These are phyloP conservation scores for Euphydryas editha DNA, from an alignment of 2,888 invertebrate species.

Conservation along the genomic window DNA sequence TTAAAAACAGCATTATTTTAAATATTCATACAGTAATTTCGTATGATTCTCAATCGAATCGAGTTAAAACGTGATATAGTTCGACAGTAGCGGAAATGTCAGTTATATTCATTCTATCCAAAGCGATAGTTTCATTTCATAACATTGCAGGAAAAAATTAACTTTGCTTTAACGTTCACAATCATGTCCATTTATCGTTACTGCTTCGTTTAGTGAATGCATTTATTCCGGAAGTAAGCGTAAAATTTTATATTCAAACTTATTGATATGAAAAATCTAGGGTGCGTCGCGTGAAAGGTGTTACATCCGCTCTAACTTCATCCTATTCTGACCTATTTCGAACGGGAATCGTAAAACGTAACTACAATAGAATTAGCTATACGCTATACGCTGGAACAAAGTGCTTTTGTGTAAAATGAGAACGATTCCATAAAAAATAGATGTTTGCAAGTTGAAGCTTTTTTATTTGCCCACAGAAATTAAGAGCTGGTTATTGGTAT, in stretches of 20 bases:
- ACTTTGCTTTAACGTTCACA: conserved; percentile 1
- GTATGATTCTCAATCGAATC: background rate
- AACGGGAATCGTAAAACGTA: conserved; percentile 20
- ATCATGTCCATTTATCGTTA: background rate
- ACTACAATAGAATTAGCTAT: conserved; percentile 20
- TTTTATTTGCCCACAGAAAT: conserved; percentile 1
- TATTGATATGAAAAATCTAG: conserved; percentile 22
- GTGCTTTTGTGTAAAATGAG: conserved; percentile 1
- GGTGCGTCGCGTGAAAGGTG: conserved; percentile 24
- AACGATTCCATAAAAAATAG: conserved; percentile 5
- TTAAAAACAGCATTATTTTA: background rate
- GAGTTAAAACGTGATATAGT: conserved; percentile 2
- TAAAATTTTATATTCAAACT: conserved; percentile 21
- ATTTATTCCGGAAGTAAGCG: conserved; percentile 5
- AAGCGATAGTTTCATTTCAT: conserved; percentile 8
- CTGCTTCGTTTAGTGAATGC: conserved; percentile 15
- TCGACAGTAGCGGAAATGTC: background rate
- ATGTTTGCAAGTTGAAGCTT: background rate
- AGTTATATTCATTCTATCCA: conserved; percentile 1
- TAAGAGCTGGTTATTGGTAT: background rate
- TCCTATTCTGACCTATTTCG: conserved; percentile 41
- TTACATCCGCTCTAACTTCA: conserved; percentile 33
- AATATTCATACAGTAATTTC: background rate
- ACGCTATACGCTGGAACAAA: conserved; percentile 5
- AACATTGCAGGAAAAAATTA: background rate